phyloP scores from a whole-genome alignment of 2,888 invertebrate species.

The Leucania comma region DNA sequence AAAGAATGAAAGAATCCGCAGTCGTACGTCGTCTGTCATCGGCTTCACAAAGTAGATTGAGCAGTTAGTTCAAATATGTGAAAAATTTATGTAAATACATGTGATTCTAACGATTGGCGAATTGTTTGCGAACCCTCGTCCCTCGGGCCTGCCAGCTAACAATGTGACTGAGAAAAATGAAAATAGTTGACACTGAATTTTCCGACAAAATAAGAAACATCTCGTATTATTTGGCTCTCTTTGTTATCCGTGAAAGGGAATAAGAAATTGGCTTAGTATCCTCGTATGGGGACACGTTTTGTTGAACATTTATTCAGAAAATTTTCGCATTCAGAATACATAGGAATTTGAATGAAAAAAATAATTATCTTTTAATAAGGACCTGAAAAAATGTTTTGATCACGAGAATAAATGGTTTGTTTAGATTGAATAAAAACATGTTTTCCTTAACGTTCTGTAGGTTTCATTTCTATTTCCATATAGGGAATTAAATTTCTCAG shows the following conservation, averaged over 20 bases:
- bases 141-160: slow-evolving; percentile 54
- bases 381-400: slow-evolving; percentile 10
- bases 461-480: not conserved
- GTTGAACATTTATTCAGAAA: slow-evolving; percentile 26
- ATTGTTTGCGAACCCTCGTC: slow-evolving; percentile 62
- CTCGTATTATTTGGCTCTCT: slow-evolving; percentile 51
- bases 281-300: slow-evolving; percentile 21
- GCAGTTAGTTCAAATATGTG: slow-evolving; percentile 61
- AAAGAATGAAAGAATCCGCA: not conserved
- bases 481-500: slow-evolving; percentile 3
- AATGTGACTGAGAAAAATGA: slow-evolving; percentile 64
- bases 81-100: slow-evolving; percentile 64
- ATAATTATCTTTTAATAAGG: not conserved
- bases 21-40: not conserved
- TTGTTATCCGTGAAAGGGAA: slow-evolving; percentile 45
- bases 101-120: slow-evolving; percentile 64
- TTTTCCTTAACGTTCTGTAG: not conserved
- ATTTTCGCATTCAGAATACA: slow-evolving; percentile 8
- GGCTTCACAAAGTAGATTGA: slow-evolving; percentile 48
- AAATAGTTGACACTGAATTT: slow-evolving; percentile 66
- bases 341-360: not conserved
- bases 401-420: not conserved
- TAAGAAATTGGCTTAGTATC: slow-evolving; percentile 35
- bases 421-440: not conserved
- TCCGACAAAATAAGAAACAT: slow-evolving; percentile 55